phyloP scores from a whole-genome alignment of 2,797 vertebrate species.

The Masticophis lateralis region DNA sequence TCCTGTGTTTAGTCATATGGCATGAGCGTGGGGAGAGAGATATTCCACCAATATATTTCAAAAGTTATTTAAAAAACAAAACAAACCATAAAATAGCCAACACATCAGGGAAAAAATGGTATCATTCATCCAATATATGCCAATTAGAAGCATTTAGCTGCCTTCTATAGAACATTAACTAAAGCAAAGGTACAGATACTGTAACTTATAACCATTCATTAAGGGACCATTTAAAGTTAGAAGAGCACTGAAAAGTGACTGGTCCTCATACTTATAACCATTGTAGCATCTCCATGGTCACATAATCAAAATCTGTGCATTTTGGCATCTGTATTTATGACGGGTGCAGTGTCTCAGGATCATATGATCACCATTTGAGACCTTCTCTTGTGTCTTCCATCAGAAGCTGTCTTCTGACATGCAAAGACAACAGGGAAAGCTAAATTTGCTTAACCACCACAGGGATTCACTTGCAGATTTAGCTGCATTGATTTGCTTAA shows the following conservation, averaged over 20 bases:
- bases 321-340: background rate
- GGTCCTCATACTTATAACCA: background rate
- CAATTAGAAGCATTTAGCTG: background rate
- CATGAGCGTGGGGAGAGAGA: background rate
- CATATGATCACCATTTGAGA: background rate
- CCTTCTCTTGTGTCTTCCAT: no score
- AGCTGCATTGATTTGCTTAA: background rate
- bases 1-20: background rate
- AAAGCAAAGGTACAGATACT: background rate
- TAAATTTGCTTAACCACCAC: background rate
- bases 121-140: background rate
- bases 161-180: background rate
- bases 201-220: background rate
- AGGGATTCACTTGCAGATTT: background rate
- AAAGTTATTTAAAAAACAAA: background rate
- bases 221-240: background rate
- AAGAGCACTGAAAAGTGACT: background rate
- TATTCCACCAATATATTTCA: background rate
- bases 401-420: background rate
- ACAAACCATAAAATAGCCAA: background rate
- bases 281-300: background rate
- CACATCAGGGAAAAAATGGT: background rate
- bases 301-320: background rate
- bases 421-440: background rate
- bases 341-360: background rate